Base-by-base conservation (phyloP, 2,797 vertebrate species). In the Siniperca obscura region DNA sequence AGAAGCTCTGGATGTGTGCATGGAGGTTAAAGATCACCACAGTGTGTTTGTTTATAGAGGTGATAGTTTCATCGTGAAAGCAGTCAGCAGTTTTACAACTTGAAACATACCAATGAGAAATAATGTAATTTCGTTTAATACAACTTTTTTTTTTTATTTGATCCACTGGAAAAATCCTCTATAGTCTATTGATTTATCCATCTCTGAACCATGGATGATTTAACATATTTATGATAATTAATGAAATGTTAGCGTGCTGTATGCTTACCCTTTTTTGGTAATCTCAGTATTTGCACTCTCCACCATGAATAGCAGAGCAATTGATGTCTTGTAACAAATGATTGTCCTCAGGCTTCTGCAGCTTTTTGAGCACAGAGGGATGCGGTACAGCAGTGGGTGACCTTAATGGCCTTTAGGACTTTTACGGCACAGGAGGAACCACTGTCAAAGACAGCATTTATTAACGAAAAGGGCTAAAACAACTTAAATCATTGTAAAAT, bases 241-340 rank as follows among this genome's bases (percentile, higher is more conserved):
- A 76, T 83, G 66, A 44, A 65, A 86, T 74, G 76, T 84, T 70
- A 70, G 25, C 12, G 11, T 62, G 82, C 48, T 73, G 17, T 76
- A 70, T 27, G 60, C 56, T 75, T 30, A 70, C 66, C 75, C 61
- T 84, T 82, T 87, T 70, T 68, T 66, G 40, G 36, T 77, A 71
- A 64, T 86, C 50, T 80, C 36, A 70, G 68, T 86, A 62, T 78
- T 90, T 73, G 59, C 40, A 10, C 68, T 86, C 80, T 86, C 48
- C 76, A 75, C 87, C 78, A 87, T 62, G 68, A 86, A 87, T 84
- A 85, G 73, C 65, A 66, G 72, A 71, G 57, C 50, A 82, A 95
- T 94, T 92, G 93, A 94, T 95, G 93, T 90, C 46, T 88, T 87
- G 90, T 78, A 90, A 92, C 90, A 91, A 92, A 91, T 87, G 72